Percentiles rank a stretch among this genome's conserved stretches.
These are phyloP conservation scores for Lasioglossum baleicum DNA, from an alignment of 1,140 invertebrate genomes.

Conservation along the genomic window DNA sequence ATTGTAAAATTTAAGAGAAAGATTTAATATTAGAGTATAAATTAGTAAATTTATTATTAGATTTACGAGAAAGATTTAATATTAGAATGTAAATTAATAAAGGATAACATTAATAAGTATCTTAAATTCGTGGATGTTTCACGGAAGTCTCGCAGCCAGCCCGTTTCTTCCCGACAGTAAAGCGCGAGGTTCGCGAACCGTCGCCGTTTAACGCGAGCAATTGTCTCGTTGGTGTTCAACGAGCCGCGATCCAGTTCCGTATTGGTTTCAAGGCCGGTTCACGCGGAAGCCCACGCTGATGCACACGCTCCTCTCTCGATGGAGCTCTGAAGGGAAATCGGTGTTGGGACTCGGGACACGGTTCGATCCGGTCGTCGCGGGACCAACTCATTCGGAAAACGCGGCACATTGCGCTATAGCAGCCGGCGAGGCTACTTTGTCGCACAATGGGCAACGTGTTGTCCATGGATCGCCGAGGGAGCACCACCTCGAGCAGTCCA, in stretches of 20 bases:
- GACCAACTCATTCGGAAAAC: conserved; percentile 11
- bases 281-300: neutral
- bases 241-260: neutral
- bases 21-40: too few species aligned
- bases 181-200: neutral
- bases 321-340: neutral
- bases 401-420: neutral
- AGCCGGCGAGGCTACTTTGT: conserved; percentile 25
- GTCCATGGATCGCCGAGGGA: conserved; percentile 7
- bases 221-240: neutral
- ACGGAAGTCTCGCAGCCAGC: neutral
- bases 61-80: too few species aligned
- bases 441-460: conserved; percentile 15
- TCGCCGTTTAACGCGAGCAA: neutral
- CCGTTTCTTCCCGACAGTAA: neutral
- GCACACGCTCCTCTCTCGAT: neutral
- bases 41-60: too few species aligned
- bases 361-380: neutral
- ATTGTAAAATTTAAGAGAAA: too few species aligned
- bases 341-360: neutral
- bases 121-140: neutral
- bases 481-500: conserved; percentile 36
- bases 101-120: too few species aligned
- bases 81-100: too few species aligned
- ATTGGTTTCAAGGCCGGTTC: neutral